Base-by-base conservation (phyloP, 2,113 vertebrate genomes). In the Chaenogobius annularis region DNA sequence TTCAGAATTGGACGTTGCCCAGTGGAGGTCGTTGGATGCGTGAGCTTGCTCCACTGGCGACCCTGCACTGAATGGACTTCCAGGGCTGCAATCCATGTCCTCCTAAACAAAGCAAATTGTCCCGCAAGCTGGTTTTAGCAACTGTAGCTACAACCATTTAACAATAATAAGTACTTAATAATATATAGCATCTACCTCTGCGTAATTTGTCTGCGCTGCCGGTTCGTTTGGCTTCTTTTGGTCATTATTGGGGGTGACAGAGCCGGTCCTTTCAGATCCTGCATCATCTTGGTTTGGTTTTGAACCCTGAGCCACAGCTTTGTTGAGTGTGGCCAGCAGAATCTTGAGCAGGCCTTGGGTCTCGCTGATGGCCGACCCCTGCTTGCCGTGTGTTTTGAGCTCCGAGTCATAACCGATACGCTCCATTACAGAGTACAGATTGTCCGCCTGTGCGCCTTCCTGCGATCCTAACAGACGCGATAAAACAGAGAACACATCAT, bases 371-470 rank as follows among this genome's bases (percentile, higher is more conserved):
- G 85, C 67, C 0, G 90, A 55, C 52, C 76, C 40, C 23, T 84
- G 85, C 66, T 80, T 9, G 43, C 76, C 73, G 13, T 77, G 87
- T 9, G 89, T 81, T 55, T 90, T 87, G 82, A 97, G 82, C 72
- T 96, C 96, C 14, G 92, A 90, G 78, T 96, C 94, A 5, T 91
- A 94, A 40, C 92, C 93, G 72, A 94, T 93, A 75, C 86, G 91
- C 80, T 94, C 90, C 76, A 94, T 94, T 58, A 94, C n/a, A 26
- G 93, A 92, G 37, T 90, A 92, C 86, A 93, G 22, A 52, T 91
- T 91, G 56, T 92, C 82, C 0, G 80, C 91, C 72, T 93, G 89
- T 22, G 71, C 83, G 7, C 62, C 70, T 31, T 89, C 76, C 43
- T 63, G 75, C 67, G 73, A 63, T 50, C 78, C 87, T 91, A 48